Percentiles rank a stretch among this genome's conserved stretches.
These are phyloP conservation scores for Athripsodes cinereus DNA, from an alignment of 2,888 invertebrate genomes.

Conservation along the genomic window DNA sequence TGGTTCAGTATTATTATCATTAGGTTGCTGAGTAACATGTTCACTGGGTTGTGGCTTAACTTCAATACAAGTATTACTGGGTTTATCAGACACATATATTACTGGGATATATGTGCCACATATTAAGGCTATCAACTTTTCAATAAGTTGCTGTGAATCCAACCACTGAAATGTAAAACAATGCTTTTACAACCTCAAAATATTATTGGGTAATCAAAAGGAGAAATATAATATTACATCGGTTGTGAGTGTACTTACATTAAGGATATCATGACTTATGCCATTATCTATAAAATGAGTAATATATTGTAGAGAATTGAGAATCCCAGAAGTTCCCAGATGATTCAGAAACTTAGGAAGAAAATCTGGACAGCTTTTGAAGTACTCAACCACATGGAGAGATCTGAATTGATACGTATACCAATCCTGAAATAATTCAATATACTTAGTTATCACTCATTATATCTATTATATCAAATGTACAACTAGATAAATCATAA, in stretches of 20 bases:
- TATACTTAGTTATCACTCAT: too few species aligned
- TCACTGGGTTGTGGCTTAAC: neutral
- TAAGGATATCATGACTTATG: slow-evolving; percentile 61
- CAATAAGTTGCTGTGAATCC: slow-evolving; percentile 79
- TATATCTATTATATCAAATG: neutral
- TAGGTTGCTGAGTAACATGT: too few species aligned
- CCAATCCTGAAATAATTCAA: slow-evolving; percentile 72
- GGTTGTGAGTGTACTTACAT: slow-evolving; percentile 12
- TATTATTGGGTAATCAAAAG: too few species aligned
- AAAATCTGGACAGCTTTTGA: slow-evolving; percentile 81
- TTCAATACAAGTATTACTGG: neutral
- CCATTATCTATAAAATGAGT: slow-evolving; percentile 74
- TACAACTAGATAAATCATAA: neutral
- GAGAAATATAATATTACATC: too few species aligned
- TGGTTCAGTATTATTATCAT: too few species aligned
- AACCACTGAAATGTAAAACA: slow-evolving; percentile 64
- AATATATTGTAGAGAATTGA: slow-evolving; percentile 86
- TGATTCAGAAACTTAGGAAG: slow-evolving; percentile 82
- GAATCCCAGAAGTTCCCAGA: slow-evolving; percentile 89
- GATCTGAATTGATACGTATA: slow-evolving; percentile 88
- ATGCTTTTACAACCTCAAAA: too few species aligned
- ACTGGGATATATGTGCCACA: slow-evolving; percentile 35
- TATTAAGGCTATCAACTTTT: slow-evolving; percentile 63
- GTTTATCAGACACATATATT: neutral
- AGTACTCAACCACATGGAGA: slow-evolving; percentile 86